Base-by-base conservation (phyloP, 2,888 invertebrate species). In the Meloe dianella region DNA sequence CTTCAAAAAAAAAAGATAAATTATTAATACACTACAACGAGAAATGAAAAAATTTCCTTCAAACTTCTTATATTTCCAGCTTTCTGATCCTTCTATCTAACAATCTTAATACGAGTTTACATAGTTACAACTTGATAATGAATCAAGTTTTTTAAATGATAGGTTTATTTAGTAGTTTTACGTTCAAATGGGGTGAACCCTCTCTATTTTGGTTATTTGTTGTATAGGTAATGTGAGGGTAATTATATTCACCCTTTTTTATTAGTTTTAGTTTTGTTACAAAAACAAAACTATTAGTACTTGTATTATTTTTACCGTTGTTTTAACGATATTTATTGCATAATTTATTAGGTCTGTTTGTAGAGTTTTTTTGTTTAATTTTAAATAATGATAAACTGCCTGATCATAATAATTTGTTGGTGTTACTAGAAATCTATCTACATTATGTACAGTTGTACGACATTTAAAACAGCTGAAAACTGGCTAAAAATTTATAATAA, bases 381-480 rank as follows among this genome's bases (percentile, higher is more conserved):
- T n/a, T 17, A 5, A 20, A 47, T 47, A 20, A 47, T 22, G 47
- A 47, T 47, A 47, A 12, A 47, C 47, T 41, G 41, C 17, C 17
- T 41, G 41, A 17, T 6, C 41, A 41, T 41, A 35, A 47, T 47
- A 47, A 20, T 20, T 20, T 20, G 47, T 51, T 51, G 24, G 57
- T 66, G 51, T 61, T 65, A 57, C 66, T 60, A 60, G 66, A 60
- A 66, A 32, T n/a, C 22, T 51, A 2, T 20, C 8, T 20, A 47
- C 5, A 20, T 47, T 29, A 62, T 24, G 54, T 62, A 62, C 66
- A 63, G 60, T 66, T 66, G 66, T 59, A 60, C 63, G 66, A 66
- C 66, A 66, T 66, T 66, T 66, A 63, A 32, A 66, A 66, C 66
- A 63, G 66, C 66, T 66, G 66, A 66, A 65, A 65, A 61, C 58